These are phyloP conservation scores for Gerris buenoi DNA, from an alignment of 1,140 invertebrate species.

Conservation along the genomic window DNA sequence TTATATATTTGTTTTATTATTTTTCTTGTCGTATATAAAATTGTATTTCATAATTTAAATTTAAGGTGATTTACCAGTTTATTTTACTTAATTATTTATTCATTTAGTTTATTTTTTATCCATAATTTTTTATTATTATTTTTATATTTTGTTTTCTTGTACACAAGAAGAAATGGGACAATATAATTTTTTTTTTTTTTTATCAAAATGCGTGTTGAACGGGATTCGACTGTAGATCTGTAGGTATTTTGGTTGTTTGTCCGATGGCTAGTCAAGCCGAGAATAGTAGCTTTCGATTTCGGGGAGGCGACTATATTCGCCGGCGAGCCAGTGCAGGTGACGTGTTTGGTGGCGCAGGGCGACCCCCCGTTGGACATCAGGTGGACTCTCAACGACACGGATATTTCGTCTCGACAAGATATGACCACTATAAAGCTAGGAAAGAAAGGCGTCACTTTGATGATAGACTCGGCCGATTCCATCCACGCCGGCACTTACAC, in stretches of 20 bases:
- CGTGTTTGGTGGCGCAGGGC: conserved; percentile 28
- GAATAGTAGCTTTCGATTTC: conserved; percentile 35
- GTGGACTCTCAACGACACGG: conserved; percentile 24
- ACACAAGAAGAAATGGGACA: too few species aligned
- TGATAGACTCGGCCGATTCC: too few species aligned
- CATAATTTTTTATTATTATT: too few species aligned
- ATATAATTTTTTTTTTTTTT: not conserved
- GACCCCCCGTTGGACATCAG: conserved; percentile 27
- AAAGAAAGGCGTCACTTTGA: too few species aligned
- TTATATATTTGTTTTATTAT: too few species aligned
- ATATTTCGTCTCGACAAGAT: not conserved
- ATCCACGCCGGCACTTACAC: conserved; percentile 35
- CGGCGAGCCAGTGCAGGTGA: conserved; percentile 32
- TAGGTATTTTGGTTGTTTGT: not conserved
- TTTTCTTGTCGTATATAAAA: too few species aligned
- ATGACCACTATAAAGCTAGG: too few species aligned
- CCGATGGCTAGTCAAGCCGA: conserved; percentile 31
- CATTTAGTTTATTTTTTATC: too few species aligned
- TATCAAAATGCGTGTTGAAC: not conserved
- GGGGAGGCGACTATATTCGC: conserved; percentile 30
- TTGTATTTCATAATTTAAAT: too few species aligned
- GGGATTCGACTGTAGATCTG: not conserved
- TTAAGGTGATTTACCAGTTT: too few species aligned
- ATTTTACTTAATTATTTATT: too few species aligned
- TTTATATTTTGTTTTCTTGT: too few species aligned